Evolutionary conservation across 2,797 vertebrate species (phyloP).

Genomic region (Spinus olivaceus): DNA sequence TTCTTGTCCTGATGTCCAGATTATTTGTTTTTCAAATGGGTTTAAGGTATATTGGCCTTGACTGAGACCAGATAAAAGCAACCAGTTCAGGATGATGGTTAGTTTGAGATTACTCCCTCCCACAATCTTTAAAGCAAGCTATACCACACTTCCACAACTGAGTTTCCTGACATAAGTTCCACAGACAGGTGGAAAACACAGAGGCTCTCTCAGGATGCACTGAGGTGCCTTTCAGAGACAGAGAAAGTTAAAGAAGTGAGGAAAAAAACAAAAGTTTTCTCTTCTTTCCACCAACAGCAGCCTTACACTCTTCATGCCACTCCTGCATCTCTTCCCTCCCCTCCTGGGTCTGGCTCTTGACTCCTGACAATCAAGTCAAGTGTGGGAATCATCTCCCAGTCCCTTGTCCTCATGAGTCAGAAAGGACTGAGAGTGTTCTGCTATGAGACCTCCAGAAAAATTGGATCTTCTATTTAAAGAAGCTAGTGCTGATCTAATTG

Average conservation of each 20-base stretch:
- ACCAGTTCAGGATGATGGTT: not conserved
- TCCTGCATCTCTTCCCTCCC: not conserved
- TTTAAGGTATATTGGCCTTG: not conserved
- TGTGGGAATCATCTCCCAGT: rapidly evolving
- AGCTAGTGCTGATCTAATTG: not conserved
- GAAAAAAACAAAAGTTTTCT: not conserved
- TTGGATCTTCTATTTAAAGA: not conserved
- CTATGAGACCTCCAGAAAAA: not conserved
- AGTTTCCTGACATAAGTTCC: not conserved
- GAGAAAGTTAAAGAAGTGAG: not conserved
- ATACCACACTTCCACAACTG: not conserved
- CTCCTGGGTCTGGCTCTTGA: not conserved
- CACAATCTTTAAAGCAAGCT: not conserved
- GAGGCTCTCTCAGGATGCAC: not conserved
- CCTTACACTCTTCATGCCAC: not conserved
- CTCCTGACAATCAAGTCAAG: not conserved
- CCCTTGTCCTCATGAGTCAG: not conserved
- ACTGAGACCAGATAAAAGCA: not conserved
- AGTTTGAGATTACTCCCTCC: not conserved
- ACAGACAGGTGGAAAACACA: not conserved
- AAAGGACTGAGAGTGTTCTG: not conserved
- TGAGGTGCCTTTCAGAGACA: not conserved
- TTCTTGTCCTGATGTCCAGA: not conserved
- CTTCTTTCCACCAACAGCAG: not conserved
- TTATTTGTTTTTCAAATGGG: not conserved